phyloP scores from a whole-genome alignment of 1,140 invertebrate genomes.

The Solen grandis region DNA sequence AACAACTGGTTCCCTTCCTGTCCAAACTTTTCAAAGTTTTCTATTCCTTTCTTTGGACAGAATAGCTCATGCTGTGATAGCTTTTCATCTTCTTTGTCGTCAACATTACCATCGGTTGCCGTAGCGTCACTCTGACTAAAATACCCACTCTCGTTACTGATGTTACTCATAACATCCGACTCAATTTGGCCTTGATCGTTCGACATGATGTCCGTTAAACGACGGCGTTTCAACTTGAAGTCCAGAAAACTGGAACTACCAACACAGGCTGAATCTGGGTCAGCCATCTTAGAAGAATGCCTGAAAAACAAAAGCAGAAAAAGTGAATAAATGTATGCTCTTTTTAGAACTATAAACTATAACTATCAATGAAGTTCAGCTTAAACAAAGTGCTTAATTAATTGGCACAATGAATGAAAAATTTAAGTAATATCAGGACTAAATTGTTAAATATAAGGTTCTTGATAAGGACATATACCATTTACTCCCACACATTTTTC shows the following conservation, averaged over 20 bases:
- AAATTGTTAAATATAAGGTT: too few relatives aligned
- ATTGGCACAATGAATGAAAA: too few relatives aligned
- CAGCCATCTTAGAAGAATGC: conserved; percentile 31
- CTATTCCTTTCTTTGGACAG: not conserved
- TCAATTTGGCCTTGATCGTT: not conserved
- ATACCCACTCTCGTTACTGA: conserved; percentile 47
- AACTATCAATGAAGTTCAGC: too few relatives aligned
- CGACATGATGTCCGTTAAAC: not conserved
- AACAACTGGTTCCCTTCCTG: not conserved
- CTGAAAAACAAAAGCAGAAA: conserved; percentile 19
- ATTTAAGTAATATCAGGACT: too few relatives aligned
- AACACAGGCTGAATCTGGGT: too few relatives aligned
- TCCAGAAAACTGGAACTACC: conserved; percentile 30
- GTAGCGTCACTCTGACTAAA: not conserved
- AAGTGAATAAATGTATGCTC: too few relatives aligned
- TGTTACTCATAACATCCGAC: conserved; percentile 42
- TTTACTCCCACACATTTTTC: too few relatives aligned
- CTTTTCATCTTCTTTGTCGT: not conserved
- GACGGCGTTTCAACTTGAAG: conserved; percentile 42
- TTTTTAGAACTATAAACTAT: too few relatives aligned
- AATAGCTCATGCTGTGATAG: not conserved
- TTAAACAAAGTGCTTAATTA: too few relatives aligned
- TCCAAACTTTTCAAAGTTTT: not conserved
- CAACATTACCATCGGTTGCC: not conserved
- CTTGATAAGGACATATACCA: too few relatives aligned